Conservation (phyloP, 2,797 vertebrate genomes). For the Rhinophrynus dorsalis region DNA sequence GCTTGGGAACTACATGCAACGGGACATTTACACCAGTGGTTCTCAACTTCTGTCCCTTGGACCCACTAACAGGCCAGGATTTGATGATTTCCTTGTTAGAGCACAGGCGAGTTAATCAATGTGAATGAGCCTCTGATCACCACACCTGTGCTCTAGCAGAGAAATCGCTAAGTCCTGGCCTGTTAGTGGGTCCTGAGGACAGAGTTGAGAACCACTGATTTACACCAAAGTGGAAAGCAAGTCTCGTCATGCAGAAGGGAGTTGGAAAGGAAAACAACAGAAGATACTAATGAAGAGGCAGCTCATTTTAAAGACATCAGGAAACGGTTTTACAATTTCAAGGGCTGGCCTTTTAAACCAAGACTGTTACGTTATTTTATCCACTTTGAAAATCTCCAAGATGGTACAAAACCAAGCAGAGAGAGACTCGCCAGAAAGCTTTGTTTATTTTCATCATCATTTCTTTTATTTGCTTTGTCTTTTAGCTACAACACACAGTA, state of each 20-base stretch:
- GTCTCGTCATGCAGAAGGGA: slow-evolving; percentile 8
- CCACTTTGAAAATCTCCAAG: slow-evolving; percentile 17
- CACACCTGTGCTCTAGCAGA: too few species aligned
- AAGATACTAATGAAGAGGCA: slow-evolving; percentile 5
- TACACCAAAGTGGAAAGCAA: slow-evolving; percentile 23
- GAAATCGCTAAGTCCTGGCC: too few species aligned
- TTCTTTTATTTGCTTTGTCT: slow-evolving; percentile 28
- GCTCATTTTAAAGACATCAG: slow-evolving; percentile 7
- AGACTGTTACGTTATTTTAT: slow-evolving; percentile 47
- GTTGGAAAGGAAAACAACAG: slow-evolving; percentile 1
- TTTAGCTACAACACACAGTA: slow-evolving; percentile 36
- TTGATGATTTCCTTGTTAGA: too few species aligned
- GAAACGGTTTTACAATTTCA: slow-evolving; percentile 36
- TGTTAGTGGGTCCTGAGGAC: too few species aligned
- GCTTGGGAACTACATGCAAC: slow-evolving; percentile 29
- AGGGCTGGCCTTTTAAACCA: slow-evolving; percentile 45
- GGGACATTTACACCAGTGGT: too few species aligned
- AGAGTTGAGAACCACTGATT: too few species aligned
- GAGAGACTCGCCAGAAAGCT: not conserved
- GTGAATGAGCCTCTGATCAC: too few species aligned
- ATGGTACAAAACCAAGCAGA: slow-evolving; percentile 24
- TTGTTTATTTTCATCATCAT: slow-evolving; percentile 9
- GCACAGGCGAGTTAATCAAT: too few species aligned
- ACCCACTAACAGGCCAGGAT: too few species aligned
- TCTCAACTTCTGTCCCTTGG: too few species aligned